Percentiles rank a stretch among this genome's conserved stretches.
phyloP scores from a whole-genome alignment of 2,113 vertebrate genomes.

The Gambusia holbrooki region DNA sequence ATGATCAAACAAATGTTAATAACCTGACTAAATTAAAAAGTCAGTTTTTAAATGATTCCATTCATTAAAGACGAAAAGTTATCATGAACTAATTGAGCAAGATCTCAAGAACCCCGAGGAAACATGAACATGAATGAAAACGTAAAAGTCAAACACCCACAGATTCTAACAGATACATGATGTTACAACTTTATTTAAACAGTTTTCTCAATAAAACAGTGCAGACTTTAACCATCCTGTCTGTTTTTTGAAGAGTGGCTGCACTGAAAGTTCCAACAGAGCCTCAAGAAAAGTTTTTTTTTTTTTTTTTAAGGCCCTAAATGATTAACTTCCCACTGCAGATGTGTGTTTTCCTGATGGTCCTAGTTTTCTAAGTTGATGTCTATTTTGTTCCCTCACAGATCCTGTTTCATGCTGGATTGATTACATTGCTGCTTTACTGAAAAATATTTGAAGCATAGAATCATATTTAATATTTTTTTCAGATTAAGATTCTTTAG shows the following conservation, averaged over 20 bases:
- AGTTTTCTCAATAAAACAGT: neutral
- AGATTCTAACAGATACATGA: too few species aligned
- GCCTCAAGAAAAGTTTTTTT: too few species aligned
- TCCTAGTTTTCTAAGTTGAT: constrained; percentile 2
- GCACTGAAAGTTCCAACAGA: neutral
- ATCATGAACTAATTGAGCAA: neutral
- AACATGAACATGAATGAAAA: too few species aligned
- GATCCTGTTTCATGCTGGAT: neutral
- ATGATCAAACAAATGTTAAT: neutral
- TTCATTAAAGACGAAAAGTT: neutral
- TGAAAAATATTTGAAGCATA: too few species aligned
- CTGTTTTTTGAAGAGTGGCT: neutral
- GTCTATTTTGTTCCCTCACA: constrained; percentile 33
- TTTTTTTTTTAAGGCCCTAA: neutral
- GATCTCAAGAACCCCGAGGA: too few species aligned
- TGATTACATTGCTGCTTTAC: too few species aligned
- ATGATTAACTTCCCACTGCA: neutral
- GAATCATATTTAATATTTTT: too few species aligned
- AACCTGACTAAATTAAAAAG: neutral
- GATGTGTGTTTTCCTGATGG: too few species aligned
- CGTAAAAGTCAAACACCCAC: too few species aligned
- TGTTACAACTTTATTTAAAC: too few species aligned
- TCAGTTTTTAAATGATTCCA: neutral
- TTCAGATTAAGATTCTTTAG: constrained; percentile 15
- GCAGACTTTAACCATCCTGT: neutral